Evolutionary conservation across 2,888 invertebrate genomes (phyloP), one percentile per base, ranked within the genome.

Genomic region (Ormia ochracea): DNA sequence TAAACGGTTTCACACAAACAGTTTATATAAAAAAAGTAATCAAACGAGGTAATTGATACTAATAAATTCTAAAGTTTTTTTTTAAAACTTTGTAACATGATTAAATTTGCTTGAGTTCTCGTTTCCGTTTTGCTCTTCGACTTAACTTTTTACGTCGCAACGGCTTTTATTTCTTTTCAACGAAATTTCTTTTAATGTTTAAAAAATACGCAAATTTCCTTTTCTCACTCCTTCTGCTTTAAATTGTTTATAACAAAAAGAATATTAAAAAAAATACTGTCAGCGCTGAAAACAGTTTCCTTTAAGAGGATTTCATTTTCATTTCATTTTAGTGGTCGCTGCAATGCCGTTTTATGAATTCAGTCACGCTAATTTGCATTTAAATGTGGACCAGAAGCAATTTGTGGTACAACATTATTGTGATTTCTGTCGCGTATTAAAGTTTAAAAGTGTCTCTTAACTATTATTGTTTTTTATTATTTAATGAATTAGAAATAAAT

Each of bases 361-460:
- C 10, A 26, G 6, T 36, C 14, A 28, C 48, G 58, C 28, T 50
- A 61, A 72, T 72, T 61, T 61, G 43, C 50, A 72, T 72, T 61
- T 52, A 61, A 61, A 61, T 72, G 9, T 38, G 23, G 33, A 41
- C 9, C 36, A 17, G 23, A 33, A 36, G 10, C 21, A 21, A 19
- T 52, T 66, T 41, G 41, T 72, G 50, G 19, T 12, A 43, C 6
- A 31, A 31, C 7, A 10, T 43, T 68, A 41, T 10, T 17, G 4
- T 9, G 4, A 12, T 28, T 31, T 36, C n/a, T 36, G 21, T 23
- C n/a, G 17, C 31, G 52, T 3, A 17, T 52, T 10, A 17, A 19
- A 36, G 7, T 56, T 56, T 56, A 7, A 12, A 12, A 33, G 33
- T 12, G 33, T 9, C 6, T 19, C 21, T 19, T 19, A n/a, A 36